Evolutionary conservation across 2,113 vertebrate genomes (phyloP).

Genomic region (Macquaria ambigua): DNA sequence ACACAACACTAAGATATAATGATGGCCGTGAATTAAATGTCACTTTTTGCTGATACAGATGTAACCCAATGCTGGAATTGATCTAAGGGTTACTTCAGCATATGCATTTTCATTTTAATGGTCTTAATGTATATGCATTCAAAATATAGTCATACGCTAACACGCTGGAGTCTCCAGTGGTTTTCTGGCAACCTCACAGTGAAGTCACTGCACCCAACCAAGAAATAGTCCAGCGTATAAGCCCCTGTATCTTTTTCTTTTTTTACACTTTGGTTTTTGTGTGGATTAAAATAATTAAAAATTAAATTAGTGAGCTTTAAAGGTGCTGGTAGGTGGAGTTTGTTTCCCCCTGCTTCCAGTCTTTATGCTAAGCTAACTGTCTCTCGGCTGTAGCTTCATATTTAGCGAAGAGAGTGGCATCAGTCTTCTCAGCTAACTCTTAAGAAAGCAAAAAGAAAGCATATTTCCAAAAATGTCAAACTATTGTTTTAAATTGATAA

Average conservation of each 20-base stretch:
- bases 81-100: background rate
- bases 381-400: background rate
- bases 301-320: background rate
- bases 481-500: background rate
- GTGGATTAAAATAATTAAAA: too few species aligned
- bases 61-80: background rate
- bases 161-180: background rate
- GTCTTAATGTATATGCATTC: background rate
- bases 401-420: background rate
- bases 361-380: background rate
- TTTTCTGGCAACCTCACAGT: background rate
- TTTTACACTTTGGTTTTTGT: background rate
- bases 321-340: background rate
- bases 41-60: constrained; percentile 2
- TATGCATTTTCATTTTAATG: background rate
- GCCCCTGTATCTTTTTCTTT: too few species aligned
- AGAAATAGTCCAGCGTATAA: background rate
- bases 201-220: too few species aligned
- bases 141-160: background rate
- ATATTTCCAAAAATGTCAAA: background rate
- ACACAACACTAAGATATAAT: background rate
- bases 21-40: background rate
- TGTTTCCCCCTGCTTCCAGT: background rate
- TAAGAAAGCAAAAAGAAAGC: too few species aligned
- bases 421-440: background rate